Conservation (phyloP, 2,888 invertebrate species). For the Suillia variegata region DNA sequence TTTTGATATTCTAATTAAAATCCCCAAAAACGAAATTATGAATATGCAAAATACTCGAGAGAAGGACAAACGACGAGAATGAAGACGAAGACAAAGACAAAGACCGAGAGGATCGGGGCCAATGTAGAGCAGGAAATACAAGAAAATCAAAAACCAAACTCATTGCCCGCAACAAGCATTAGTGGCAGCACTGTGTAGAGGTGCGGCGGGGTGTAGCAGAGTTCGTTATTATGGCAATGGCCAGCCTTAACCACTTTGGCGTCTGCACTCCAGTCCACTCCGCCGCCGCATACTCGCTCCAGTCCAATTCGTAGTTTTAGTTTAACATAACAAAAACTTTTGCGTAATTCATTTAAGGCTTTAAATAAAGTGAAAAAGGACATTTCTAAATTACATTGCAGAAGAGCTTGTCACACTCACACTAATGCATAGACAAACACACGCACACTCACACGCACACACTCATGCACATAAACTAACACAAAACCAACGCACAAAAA, state of each 20-base stretch:
- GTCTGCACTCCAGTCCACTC: neutral
- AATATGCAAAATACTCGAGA: conserved; percentile 54
- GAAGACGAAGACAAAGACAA: no score
- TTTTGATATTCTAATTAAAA: conserved; percentile 50
- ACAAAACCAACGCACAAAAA: neutral
- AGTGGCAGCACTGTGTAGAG: no score
- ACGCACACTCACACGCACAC: neutral
- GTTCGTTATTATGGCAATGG: neutral
- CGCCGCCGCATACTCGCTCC: neutral
- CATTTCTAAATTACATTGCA: neutral
- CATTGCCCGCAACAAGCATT: neutral
- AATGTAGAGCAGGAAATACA: conserved; percentile 44
- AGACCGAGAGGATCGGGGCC: no score
- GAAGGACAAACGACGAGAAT: conserved; percentile 52
- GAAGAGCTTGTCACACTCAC: neutral
- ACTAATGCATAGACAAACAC: neutral
- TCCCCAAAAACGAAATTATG: conserved; percentile 52
- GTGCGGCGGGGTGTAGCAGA: neutral
- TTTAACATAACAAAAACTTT: conserved; percentile 47
- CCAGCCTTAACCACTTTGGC: no score
- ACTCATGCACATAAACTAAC: no score
- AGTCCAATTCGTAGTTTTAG: neutral
- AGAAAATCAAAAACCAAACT: conserved; percentile 2
- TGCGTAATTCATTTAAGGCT: conserved; percentile 50
- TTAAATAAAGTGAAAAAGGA: conserved; percentile 15